phyloP scores from a whole-genome alignment of 2,797 vertebrate species.

The Halcyon badia region DNA sequence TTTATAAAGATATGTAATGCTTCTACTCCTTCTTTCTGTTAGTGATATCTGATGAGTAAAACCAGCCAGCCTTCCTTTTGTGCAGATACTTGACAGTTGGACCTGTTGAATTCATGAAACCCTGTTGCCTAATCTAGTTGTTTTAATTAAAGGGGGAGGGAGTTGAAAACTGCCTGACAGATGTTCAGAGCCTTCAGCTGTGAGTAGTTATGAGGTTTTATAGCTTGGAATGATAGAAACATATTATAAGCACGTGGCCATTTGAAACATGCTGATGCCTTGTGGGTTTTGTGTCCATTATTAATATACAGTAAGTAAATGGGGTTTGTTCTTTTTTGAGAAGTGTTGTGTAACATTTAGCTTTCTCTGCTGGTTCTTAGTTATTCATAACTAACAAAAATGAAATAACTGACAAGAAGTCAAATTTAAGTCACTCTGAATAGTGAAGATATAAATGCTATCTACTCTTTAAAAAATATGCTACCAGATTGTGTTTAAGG shows the following conservation, averaged over 20 bases:
- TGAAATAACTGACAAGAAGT: not conserved
- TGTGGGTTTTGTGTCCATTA: not conserved
- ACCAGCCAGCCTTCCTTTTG: not conserved
- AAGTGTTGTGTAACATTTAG: not conserved
- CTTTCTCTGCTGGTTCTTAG: not conserved
- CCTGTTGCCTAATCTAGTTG: not conserved
- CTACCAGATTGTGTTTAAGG: not conserved
- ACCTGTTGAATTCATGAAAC: not conserved
- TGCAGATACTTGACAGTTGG: not conserved
- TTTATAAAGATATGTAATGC: not conserved
- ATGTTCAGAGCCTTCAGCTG: not conserved
- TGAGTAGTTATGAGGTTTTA: not conserved
- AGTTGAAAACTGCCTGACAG: not conserved
- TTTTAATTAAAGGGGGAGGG: not conserved
- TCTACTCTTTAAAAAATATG: not conserved
- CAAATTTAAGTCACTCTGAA: not conserved
- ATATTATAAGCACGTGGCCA: not conserved
- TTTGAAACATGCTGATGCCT: not conserved
- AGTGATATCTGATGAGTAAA: not conserved
- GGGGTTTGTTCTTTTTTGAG: not conserved
- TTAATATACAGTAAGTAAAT: not conserved
- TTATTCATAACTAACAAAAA: not conserved
- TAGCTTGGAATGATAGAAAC: not conserved
- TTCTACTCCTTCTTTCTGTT: not conserved
- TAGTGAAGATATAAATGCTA: not conserved